Evolutionary conservation across 2,797 vertebrate genomes (phyloP).

Genomic region (Coendou prehensilis): DNA sequence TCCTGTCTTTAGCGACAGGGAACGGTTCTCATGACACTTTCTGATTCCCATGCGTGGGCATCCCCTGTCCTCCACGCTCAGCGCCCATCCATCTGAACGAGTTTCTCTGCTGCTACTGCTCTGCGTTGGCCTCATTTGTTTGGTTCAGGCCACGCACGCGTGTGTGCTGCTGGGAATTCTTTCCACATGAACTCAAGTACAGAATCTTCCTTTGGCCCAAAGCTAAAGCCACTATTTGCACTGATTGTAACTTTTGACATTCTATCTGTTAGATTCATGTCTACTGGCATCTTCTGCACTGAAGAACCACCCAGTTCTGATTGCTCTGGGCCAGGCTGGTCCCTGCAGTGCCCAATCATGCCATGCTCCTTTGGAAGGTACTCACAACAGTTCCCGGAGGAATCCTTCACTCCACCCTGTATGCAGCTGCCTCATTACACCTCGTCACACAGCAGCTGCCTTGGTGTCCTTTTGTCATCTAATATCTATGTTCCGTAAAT

Average conservation of each 20-base stretch:
- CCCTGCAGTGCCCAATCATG: conserved; percentile 51
- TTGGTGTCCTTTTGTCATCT: conserved; percentile 20
- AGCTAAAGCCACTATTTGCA: neutral
- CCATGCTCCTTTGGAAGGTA: neutral
- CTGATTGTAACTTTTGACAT: conserved; percentile 37
- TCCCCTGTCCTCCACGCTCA: rapidly evolving
- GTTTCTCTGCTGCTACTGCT: rapidly evolving
- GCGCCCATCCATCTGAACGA: rapidly evolving
- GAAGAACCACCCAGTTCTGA: conserved; percentile 42
- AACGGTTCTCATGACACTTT: rapidly evolving
- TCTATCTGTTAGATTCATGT: conserved; percentile 63
- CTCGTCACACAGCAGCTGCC: neutral
- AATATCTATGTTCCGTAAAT: conserved; percentile 44
- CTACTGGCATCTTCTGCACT: neutral
- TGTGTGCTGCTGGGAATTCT: neutral
- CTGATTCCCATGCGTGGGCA: rapidly evolving
- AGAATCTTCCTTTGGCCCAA: neutral
- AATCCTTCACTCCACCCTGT: neutral
- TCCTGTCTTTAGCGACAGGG: neutral
- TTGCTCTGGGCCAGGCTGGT: conserved; percentile 47
- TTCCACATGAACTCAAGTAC: neutral
- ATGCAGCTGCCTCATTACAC: neutral
- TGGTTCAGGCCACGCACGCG: neutral
- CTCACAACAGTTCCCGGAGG: neutral
- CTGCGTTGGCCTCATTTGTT: no score